A percentile compares a stretch with the other conserved stretches of the same genome.
These are phyloP conservation scores for Ectobius pallidus DNA, from an alignment of 2,888 invertebrate species.

Conservation along the genomic window DNA sequence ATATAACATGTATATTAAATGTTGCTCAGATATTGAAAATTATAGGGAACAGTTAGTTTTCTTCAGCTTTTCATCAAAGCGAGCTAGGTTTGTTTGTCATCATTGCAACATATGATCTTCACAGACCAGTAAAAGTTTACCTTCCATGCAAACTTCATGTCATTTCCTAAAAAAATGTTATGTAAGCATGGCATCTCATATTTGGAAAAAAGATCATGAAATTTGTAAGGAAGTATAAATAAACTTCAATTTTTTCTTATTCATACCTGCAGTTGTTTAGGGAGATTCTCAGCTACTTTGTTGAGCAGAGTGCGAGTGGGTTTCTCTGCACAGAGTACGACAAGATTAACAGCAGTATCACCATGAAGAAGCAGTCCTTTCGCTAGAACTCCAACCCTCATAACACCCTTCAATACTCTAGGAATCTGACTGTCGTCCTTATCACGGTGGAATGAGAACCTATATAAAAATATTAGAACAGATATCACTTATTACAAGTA, in stretches of 20 bases:
- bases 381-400: conserved; percentile 92
- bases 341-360: conserved; percentile 88
- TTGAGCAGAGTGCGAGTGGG: conserved; percentile 87
- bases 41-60: conserved; percentile 13
- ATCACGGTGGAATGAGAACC: conserved; percentile 72
- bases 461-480: too few relatives aligned
- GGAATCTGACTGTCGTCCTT: conserved; percentile 64
- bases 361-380: conserved; percentile 89
- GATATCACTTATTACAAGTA: too few relatives aligned
- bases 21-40: conserved; percentile 23
- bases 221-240: too few relatives aligned
- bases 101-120: too few relatives aligned
- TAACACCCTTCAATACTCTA: conserved; percentile 91
- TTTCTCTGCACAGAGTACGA: conserved; percentile 93
- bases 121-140: too few relatives aligned
- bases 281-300: conserved; percentile 84
- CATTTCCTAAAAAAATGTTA: too few relatives aligned
- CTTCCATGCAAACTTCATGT: too few relatives aligned
- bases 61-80: conserved; percentile 28
- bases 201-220: too few relatives aligned
- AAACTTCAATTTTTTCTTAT: too few relatives aligned
- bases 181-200: too few relatives aligned
- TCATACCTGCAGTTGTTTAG: conserved; percentile 70
- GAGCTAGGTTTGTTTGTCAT: conserved; percentile 31
- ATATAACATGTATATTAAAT: too few relatives aligned